Evolutionary conservation across 2,113 vertebrate species (phyloP), one percentile per base, ranked within the genome.

Genomic region (Regulus satrapa): DNA sequence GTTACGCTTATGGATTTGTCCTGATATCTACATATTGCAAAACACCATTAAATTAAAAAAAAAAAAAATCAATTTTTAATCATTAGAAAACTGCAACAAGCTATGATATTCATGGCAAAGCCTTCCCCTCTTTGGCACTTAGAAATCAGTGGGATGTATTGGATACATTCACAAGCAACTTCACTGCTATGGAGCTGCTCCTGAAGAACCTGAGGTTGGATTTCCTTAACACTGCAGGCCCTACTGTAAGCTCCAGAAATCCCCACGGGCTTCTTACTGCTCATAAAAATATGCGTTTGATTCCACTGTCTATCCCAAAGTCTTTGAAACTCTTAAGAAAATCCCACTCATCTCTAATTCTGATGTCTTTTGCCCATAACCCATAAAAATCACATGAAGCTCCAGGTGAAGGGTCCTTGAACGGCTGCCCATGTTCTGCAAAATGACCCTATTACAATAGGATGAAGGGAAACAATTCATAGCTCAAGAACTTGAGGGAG

Each of bases 401-500:
- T 79, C 14, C 11, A 3, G 11, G 18, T 24, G 14, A 75, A 51
- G 7, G 6, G 67, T 9, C 17, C 43, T 75, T 62, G 21, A 61
- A 49, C 0, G 0, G 18, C 26, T 20, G 45, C 7, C 6, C 0
- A 1, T 6, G 8, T 18, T 72, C 56, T 58, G 8, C 28, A 67
- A 82, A 92, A 79, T 34, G 7, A 83, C 10, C 45, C 17, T 46
- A 1, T 12, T 49, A 10, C 19, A 72, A 17, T 32, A 14, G 38
- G 29, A 67, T 41, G 25, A 67, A 38, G 12, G 17, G 56, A 85
- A 88, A 61, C 4, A 66, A 56, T 52, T 77, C 32, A 18, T 38
- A 43, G 10, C 34, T 87, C 31, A 18, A 56, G 28, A 64, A 40
- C 31, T 4, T 56, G 14, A 85, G 7, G 18, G 20, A 64, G 5